These are phyloP conservation scores for Thalassoma bifasciatum DNA, from an alignment of 2,113 vertebrate genomes.

Conservation along the genomic window DNA sequence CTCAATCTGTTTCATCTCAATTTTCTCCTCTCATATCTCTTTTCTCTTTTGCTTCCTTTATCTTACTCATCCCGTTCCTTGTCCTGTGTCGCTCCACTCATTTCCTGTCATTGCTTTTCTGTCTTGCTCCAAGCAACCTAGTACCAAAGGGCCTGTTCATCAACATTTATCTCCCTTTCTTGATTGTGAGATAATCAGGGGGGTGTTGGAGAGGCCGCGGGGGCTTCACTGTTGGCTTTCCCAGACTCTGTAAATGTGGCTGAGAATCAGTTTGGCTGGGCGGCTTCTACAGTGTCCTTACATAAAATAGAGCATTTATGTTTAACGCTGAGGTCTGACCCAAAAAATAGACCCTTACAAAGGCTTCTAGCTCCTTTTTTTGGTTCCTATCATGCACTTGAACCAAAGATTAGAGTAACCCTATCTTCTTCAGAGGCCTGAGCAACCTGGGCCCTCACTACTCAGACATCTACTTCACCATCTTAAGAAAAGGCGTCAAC, in stretches of 20 bases:
- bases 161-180: slow-evolving; percentile 70
- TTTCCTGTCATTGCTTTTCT: slow-evolving; percentile 47
- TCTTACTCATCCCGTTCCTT: slow-evolving; percentile 43
- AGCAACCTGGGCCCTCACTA: background rate
- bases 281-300: background rate
- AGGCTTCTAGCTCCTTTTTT: slow-evolving; percentile 1
- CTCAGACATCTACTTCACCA: slow-evolving; percentile 12
- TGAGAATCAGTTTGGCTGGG: slow-evolving; percentile 1
- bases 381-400: slow-evolving; percentile 15
- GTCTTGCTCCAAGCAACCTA: slow-evolving; percentile 40
- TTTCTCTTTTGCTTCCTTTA: slow-evolving; percentile 32
- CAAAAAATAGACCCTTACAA: background rate
- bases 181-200: slow-evolving; percentile 53
- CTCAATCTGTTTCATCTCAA: slow-evolving; percentile 46
- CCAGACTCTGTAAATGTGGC: slow-evolving; percentile 51
- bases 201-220: slow-evolving; percentile 25
- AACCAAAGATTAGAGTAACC: background rate
- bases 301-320: background rate
- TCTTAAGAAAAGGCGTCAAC: background rate
- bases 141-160: slow-evolving; percentile 54
- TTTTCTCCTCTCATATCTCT: slow-evolving; percentile 32
- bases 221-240: slow-evolving; percentile 53
- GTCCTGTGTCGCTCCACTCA: slow-evolving; percentile 34
- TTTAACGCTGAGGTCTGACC: background rate
- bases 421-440: background rate